Base-by-base conservation (phyloP, 2,797 vertebrate genomes). In the Nothura maculosa region DNA sequence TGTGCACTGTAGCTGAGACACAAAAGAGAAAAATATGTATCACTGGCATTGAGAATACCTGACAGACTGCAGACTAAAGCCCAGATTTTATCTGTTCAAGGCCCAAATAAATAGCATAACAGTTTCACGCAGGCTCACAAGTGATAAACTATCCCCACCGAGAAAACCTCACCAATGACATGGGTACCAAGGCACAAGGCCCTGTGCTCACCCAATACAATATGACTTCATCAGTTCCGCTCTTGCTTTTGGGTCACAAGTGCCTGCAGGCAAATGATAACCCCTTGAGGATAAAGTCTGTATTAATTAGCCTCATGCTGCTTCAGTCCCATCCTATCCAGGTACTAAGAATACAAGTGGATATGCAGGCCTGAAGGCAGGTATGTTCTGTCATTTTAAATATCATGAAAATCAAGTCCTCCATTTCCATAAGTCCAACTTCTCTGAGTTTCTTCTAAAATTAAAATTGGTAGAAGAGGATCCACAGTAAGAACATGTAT, bases 301-400 rank as follows among this genome's bases (percentile, higher is more conserved):
- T 83, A 92, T 79, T 76, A 81, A 95, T 95, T 81, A 96, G 76
- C 87, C 57, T 95, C 92, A 93, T 34, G 40, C 70, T 93, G 89
- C 62, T 94, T 60, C 73, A 85, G 89, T 45, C 67, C 67, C 1
- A 1, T 94, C 79, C 67, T 93, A 69, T 4, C 73, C 90, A 95
- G 90, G 95, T 94, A 95, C 62, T 30, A 61, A n/a, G 73, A 85
- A 87, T 42, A 43, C 60, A 83, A 89, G 76, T 30, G 70, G 63
- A 79, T 25, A 25, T 20, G 87, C 60, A 94, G 63, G 89, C 95
- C 93, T 77, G 76, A 43, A 92, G 94, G 95, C 93, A 96, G 85
- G 63, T 84, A 73, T 94, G 93, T 83, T 94, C 89, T 95, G 93
- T 95, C 93, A 92, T 85, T 93, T 92, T 84, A 85, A 92, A 96